These are phyloP conservation scores for Chymomyza caudatula DNA, from an alignment of 2,888 invertebrate species.

Conservation along the genomic window DNA sequence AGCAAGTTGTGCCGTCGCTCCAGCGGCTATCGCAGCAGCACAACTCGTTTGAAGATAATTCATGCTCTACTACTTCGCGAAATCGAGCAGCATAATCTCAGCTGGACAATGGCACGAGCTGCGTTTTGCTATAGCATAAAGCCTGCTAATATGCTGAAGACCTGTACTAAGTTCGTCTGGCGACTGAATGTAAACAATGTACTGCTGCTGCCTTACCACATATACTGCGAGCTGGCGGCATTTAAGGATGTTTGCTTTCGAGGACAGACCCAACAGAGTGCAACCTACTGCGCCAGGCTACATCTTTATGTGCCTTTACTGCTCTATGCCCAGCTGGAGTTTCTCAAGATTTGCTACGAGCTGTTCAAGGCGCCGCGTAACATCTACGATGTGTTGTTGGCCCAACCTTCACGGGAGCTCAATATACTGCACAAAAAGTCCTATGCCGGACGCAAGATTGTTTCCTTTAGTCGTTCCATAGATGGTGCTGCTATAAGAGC, in stretches of 20 bases:
- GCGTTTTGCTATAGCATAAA: conserved; percentile 78
- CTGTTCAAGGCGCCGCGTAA: conserved; percentile 75
- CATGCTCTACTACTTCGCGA: conserved; percentile 76
- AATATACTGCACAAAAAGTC: conserved; percentile 76
- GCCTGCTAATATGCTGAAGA: conserved; percentile 76
- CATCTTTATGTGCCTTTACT: conserved; percentile 73
- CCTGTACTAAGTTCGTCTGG: conserved; percentile 74
- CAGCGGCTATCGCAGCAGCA: conserved; percentile 33
- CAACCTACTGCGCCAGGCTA: conserved; percentile 70
- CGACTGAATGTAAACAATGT: conserved; percentile 66
- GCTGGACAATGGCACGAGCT: conserved; percentile 75
- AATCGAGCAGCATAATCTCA: conserved; percentile 68
- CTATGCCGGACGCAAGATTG: conserved; percentile 76
- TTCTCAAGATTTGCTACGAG: conserved; percentile 71
- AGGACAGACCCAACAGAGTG: conserved; percentile 63
- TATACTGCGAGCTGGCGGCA: conserved; percentile 70
- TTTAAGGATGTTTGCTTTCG: conserved; percentile 68
- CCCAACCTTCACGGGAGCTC: conserved; percentile 68
- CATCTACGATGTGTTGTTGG: conserved; percentile 75
- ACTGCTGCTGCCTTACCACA: conserved; percentile 67
- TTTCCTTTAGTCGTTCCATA: conserved; percentile 75
- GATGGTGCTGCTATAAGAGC: conserved; percentile 71
- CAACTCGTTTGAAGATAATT: conserved; percentile 48
- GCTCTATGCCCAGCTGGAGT: conserved; percentile 73
- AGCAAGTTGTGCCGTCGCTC: conserved; percentile 48